Evolutionary conservation across 2,888 invertebrate genomes (phyloP).

Genomic region (Endomychus coccineus): DNA sequence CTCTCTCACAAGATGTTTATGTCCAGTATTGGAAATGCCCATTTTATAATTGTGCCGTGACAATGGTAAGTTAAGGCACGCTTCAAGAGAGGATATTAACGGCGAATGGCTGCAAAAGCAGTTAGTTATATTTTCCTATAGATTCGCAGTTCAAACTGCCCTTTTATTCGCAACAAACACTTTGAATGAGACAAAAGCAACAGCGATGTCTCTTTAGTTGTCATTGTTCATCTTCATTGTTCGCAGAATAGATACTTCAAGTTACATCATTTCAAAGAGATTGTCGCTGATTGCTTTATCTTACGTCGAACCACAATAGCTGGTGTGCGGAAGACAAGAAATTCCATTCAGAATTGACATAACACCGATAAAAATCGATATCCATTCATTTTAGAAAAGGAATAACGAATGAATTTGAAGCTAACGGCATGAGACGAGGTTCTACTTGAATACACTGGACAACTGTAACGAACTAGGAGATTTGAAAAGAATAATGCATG

Average conservation of each 20-base stretch:
- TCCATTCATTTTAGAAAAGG: too few relatives aligned
- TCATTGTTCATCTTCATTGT: conserved; percentile 40
- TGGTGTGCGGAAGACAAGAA: conserved; percentile 21
- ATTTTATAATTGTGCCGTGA: conserved; percentile 11
- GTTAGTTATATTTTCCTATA: conserved; percentile 34
- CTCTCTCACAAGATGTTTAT: conserved; percentile 14
- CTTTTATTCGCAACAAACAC: conserved; percentile 42
- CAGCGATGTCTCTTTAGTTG: conserved; percentile 45
- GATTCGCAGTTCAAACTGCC: conserved; percentile 42
- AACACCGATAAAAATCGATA: too few relatives aligned
- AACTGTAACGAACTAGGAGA: too few relatives aligned
- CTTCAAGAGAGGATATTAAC: conserved; percentile 10
- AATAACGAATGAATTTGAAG: too few relatives aligned
- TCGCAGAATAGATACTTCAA: conserved; percentile 44
- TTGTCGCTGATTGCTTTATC: conserved; percentile 44
- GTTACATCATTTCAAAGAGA: conserved; percentile 45
- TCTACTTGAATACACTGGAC: too few relatives aligned
- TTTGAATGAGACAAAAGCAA: conserved; percentile 39
- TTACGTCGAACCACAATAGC: conserved; percentile 31
- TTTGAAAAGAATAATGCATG: too few relatives aligned
- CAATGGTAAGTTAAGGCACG: conserved; percentile 11
- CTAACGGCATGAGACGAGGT: too few relatives aligned
- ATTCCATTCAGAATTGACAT: too few relatives aligned
- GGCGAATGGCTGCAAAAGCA: conserved; percentile 14
- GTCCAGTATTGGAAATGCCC: conserved; percentile 16